Conservation (phyloP, 2,113 vertebrate genomes). For the Pterophyllum scalare region DNA sequence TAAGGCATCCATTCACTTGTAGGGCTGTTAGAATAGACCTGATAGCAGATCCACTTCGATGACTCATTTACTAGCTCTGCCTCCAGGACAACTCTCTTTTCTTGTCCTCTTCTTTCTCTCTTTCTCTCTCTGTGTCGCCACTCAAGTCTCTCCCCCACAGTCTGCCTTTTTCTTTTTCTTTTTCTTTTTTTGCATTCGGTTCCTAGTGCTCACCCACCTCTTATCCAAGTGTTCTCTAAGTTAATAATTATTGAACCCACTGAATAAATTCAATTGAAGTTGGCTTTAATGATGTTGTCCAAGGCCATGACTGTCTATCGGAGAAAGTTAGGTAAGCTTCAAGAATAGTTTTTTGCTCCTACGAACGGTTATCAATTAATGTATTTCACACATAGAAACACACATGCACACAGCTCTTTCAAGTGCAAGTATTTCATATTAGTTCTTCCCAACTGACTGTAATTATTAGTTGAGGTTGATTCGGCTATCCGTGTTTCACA, state of each 20-base stretch:
- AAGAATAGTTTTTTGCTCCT: background rate
- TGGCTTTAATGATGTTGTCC: slow-evolving; percentile 10
- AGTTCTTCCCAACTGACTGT: background rate
- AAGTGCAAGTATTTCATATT: background rate
- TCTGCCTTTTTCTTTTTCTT: background rate
- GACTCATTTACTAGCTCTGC: slow-evolving; percentile 71
- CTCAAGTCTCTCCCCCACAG: background rate
- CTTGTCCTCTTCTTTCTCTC: slow-evolving; percentile 11
- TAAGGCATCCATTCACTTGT: slow-evolving; percentile 72
- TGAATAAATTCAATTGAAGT: background rate
- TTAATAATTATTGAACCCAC: slow-evolving; percentile 25
- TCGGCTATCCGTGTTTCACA: background rate
- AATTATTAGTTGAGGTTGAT: background rate
- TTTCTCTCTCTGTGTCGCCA: background rate
- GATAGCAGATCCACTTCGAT: slow-evolving; percentile 68
- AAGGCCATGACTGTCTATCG: background rate
- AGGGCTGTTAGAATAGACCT: slow-evolving; percentile 60
- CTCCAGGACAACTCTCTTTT: slow-evolving; percentile 44
- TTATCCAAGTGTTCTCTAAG: slow-evolving; percentile 10
- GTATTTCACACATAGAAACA: background rate
- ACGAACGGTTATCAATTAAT: background rate
- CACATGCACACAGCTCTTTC: background rate
- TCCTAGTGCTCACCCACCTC: background rate
- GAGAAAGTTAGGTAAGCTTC: background rate
- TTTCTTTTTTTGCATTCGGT: background rate